Conservation (phyloP, 2,113 vertebrate species). For the Lota lota region DNA sequence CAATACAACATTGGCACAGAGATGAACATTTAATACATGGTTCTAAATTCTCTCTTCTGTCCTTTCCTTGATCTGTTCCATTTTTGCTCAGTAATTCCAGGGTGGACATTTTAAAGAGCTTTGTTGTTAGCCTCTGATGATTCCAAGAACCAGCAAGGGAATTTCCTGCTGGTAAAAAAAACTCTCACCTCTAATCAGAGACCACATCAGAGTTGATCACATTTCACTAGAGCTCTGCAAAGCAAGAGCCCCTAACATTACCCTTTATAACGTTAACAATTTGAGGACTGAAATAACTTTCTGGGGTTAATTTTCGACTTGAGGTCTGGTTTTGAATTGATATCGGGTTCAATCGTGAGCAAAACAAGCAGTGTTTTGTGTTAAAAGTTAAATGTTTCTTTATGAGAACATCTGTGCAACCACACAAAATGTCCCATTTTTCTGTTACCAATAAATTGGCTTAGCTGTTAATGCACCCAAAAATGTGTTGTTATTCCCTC, state of each 20-base stretch:
- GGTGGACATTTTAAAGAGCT: constrained; percentile 36
- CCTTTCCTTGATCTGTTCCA: constrained; percentile 59
- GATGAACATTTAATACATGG: constrained; percentile 42
- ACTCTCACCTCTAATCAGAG: constrained; percentile 54
- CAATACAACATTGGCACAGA: constrained; percentile 44
- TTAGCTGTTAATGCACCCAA: constrained; percentile 12
- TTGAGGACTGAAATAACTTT: constrained; percentile 51
- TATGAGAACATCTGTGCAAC: constrained; percentile 23
- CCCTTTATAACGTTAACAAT: constrained; percentile 50
- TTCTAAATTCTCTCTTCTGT: constrained; percentile 46
- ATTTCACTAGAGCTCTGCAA: constrained; percentile 57
- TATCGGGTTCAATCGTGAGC: constrained; percentile 28
- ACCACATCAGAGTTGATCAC: constrained; percentile 66
- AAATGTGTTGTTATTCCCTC: background rate
- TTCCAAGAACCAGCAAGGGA: constrained; percentile 69
- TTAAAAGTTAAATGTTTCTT: constrained; percentile 44
- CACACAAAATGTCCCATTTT: constrained; percentile 38
- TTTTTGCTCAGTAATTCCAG: constrained; percentile 61
- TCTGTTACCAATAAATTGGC: constrained; percentile 34
- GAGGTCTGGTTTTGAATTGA: constrained; percentile 40
- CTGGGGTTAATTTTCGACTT: constrained; percentile 37
- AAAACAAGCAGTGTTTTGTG: constrained; percentile 26
- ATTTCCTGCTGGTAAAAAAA: constrained; percentile 51
- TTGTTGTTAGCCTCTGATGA: constrained; percentile 52
- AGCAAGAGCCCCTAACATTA: constrained; percentile 55